Base-by-base conservation (phyloP, 1,140 invertebrate species). In the Zeugodacus cucurbitae region DNA sequence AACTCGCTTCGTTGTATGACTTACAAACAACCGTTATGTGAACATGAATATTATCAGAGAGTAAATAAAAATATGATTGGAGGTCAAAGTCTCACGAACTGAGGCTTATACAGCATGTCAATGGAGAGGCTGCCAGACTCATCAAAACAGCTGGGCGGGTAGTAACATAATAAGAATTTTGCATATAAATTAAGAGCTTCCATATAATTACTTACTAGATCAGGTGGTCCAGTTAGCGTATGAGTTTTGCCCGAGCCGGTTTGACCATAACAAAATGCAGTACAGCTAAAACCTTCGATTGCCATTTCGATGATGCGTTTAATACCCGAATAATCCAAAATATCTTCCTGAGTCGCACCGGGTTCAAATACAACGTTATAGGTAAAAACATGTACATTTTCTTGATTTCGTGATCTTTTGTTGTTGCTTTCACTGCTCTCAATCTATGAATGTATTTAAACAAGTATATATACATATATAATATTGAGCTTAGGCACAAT, bases 231-330 rank as follows among this genome's bases (percentile, higher is more conserved):
- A 0, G 98, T 98, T 70, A 99, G 95, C 0, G 98, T 98, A 92
- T 98, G 98, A 0, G 98, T 99, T 94, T 99, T 99, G 17, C 98
- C 98, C 91, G 97, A 98, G 32, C 98, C 98, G 0, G 98, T 99
- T 94, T 99, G 98, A 64, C 98, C 98, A 94, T 99, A 99, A 91
- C 98, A 99, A 93, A 98, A 97, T 14, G 96, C 96, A 4, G 98
- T 99, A 89, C 97, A 97, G 89, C 97, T 97, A 93, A 98, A 99
- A 0, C 98, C 98, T 90, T 98, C 97, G 5, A 98, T 95, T 17
- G 97, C 97, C 97, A 98, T 98, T 91, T 98, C 97, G 87, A 98
- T 96, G 17, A 99, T 95, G 48, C 96, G 95, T 91, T 97, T 97
- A 57, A 98, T 95, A 1, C 97, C 97, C 3, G 96, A 97, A 94